A percentile compares a stretch with the other conserved stretches of the same genome.
Evolutionary conservation across 2,113 vertebrate genomes (phyloP).

Genomic region (Scopus umbretta): DNA sequence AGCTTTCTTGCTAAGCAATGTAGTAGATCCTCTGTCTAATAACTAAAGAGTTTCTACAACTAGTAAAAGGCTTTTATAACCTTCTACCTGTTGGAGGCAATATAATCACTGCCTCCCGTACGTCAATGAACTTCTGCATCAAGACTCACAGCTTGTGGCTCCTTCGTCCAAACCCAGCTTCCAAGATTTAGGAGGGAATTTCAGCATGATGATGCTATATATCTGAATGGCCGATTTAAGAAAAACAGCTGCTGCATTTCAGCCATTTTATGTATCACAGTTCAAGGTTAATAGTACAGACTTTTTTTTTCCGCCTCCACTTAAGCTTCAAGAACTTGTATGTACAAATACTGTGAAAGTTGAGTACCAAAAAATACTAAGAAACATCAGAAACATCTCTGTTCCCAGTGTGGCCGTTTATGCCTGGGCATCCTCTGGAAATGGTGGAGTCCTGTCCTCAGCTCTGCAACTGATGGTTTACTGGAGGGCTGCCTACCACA

Average conservation of each 20-base stretch:
- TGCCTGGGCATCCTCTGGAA: neutral
- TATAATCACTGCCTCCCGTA: neutral
- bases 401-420: neutral
- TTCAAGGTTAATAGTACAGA: neutral
- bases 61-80: neutral
- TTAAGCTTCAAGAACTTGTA: neutral
- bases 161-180: neutral
- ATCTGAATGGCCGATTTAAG: neutral
- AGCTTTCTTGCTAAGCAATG: neutral
- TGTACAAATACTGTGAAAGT: neutral
- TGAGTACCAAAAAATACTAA: conserved; percentile 46
- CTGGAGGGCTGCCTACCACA: neutral
- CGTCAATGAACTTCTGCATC: neutral
- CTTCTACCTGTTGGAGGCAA: neutral
- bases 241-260: neutral
- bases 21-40: neutral
- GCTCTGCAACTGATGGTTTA: neutral
- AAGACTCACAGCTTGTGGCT: neutral
- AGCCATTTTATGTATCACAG: neutral
- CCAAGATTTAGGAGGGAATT: neutral
- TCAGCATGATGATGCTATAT: neutral
- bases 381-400: too few species aligned
- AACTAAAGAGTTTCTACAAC: neutral
- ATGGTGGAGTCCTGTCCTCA: neutral
- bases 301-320: rapidly evolving